phyloP scores from a whole-genome alignment of 2,113 vertebrate genomes.

The Hippolais icterina region DNA sequence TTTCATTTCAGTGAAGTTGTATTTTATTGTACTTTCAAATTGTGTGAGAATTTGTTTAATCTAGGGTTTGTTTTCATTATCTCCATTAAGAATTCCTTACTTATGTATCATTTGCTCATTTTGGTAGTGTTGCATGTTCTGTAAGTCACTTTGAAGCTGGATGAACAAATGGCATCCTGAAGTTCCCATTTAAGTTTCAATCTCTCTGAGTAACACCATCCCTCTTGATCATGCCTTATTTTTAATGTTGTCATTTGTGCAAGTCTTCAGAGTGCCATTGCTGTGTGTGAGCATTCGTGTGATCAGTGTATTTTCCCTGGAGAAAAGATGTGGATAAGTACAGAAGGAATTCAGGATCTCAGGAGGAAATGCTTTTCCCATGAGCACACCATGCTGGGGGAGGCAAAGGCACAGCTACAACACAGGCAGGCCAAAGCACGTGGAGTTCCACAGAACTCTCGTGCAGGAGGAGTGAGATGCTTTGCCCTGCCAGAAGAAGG shows the following conservation, averaged over 20 bases:
- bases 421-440: background rate
- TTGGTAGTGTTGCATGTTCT: background rate
- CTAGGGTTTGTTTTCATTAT: background rate
- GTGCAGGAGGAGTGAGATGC: background rate
- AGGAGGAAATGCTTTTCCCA: background rate
- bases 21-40: background rate
- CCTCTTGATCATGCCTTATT: background rate
- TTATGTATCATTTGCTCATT: background rate
- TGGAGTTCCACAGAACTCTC: background rate
- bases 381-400: accelerated
- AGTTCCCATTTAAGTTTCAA: background rate
- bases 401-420: background rate
- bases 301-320: background rate
- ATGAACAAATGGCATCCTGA: background rate
- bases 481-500: background rate
- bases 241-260: background rate
- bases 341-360: background rate
- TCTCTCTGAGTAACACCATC: background rate
- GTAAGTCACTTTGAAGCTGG: background rate
- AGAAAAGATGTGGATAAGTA: background rate
- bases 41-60: background rate
- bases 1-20: background rate
- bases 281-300: background rate
- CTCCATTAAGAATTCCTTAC: background rate
- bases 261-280: background rate